These are phyloP conservation scores for Nothobranchius furzeri DNA, from an alignment of 2,113 vertebrate genomes.

Conservation along the genomic window DNA sequence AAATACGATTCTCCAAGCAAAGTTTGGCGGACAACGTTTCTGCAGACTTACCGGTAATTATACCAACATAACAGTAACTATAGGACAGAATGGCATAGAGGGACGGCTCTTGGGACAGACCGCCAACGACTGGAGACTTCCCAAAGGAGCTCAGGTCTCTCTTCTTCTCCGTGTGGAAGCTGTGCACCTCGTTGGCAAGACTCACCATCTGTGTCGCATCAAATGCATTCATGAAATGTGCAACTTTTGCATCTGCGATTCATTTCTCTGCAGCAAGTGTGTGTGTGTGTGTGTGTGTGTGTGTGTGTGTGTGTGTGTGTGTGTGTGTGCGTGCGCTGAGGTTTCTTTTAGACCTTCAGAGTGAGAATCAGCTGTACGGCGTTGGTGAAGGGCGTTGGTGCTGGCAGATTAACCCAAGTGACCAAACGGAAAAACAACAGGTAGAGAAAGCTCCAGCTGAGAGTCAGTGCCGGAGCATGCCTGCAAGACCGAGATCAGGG, in stretches of 20 bases:
- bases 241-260: too few relatives aligned
- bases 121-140: slow-evolving; percentile 75
- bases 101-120: slow-evolving; percentile 80
- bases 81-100: slow-evolving; percentile 85
- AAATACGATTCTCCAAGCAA: too few relatives aligned
- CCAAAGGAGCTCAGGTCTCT: slow-evolving; percentile 83
- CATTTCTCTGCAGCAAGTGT: background rate
- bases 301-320: too few relatives aligned
- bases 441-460: slow-evolving; percentile 89
- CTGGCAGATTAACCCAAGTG: slow-evolving; percentile 79
- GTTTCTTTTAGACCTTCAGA: slow-evolving; percentile 80
- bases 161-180: slow-evolving; percentile 81
- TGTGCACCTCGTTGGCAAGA: slow-evolving; percentile 86
- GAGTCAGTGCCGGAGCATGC: slow-evolving; percentile 80
- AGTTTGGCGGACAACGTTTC: background rate
- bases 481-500: slow-evolving; percentile 60
- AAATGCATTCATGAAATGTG: too few relatives aligned
- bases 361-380: slow-evolving; percentile 89
- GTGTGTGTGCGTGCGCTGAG: too few relatives aligned
- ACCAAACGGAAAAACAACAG: slow-evolving; percentile 88
- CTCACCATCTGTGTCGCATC: slow-evolving; percentile 85
- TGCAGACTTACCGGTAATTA: slow-evolving; percentile 86
- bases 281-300: too few relatives aligned
- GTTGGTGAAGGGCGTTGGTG: slow-evolving; percentile 86
- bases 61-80: slow-evolving; percentile 90